These are phyloP conservation scores for Chloroclysta siterata DNA, from an alignment of 2,888 invertebrate species.

Conservation along the genomic window DNA sequence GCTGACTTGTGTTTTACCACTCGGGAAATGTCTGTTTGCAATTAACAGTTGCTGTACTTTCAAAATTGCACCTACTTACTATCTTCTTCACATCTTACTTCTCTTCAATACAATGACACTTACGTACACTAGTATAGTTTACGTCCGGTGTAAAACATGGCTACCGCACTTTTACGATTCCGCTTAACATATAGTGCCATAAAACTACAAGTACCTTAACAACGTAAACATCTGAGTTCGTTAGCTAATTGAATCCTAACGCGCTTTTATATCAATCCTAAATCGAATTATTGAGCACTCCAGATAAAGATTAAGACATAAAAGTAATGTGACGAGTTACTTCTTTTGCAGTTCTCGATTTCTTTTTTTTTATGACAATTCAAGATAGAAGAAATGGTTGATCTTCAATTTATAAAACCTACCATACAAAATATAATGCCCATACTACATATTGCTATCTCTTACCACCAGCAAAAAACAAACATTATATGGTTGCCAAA, in stretches of 20 bases:
- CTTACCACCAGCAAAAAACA: no score
- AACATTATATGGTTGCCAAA: no score
- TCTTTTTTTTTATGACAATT: background rate
- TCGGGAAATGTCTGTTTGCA: no score
- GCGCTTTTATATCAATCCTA: conserved; percentile 52
- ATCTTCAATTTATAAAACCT: no score
- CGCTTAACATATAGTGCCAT: conserved; percentile 77
- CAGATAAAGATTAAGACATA: conserved; percentile 13
- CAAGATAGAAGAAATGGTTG: background rate
- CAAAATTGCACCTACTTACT: conserved; percentile 49
- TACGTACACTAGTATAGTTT: conserved; percentile 61
- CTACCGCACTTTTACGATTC: conserved; percentile 74
- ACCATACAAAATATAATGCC: no score
- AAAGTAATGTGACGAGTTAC: conserved; percentile 9
- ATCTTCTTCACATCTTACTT: conserved; percentile 57
- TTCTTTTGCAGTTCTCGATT: background rate
- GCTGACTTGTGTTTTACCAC: no score
- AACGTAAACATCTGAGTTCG: conserved; percentile 69
- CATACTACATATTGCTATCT: no score
- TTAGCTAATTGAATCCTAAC: conserved; percentile 74
- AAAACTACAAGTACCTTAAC: conserved; percentile 69
- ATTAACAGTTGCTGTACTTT: background rate
- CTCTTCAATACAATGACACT: conserved; percentile 63
- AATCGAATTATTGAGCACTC: conserved; percentile 53
- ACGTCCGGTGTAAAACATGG: conserved; percentile 75